A percentile compares a stretch with the other conserved stretches of the same genome.
phyloP scores from a whole-genome alignment of 2,888 invertebrate genomes.

The Sinohyriopsis cumingii region DNA sequence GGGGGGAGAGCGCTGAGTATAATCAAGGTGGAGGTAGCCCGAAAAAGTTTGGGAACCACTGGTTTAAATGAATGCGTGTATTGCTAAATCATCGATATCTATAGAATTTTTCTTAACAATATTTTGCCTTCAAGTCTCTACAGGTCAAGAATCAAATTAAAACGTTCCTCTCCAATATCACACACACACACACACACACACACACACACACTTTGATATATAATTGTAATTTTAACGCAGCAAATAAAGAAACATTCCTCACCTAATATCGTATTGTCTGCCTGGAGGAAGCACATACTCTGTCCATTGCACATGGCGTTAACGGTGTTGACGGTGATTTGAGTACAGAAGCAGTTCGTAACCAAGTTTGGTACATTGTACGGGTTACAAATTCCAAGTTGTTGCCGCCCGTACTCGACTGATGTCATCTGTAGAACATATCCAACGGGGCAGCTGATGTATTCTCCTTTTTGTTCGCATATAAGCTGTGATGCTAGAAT shows the following conservation, averaged over 20 bases:
- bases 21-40: no score
- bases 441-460: constrained; percentile 22
- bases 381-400: constrained; percentile 30
- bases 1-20: no score
- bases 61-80: no score
- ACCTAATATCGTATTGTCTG: constrained; percentile 35
- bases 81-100: no score
- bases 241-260: not conserved
- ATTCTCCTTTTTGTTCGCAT: constrained; percentile 33
- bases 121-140: no score
- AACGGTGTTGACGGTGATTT: constrained; percentile 19
- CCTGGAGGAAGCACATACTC: constrained; percentile 24
- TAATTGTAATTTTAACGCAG: no score
- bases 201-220: no score
- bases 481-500: constrained; percentile 36
- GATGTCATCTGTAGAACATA: constrained; percentile 17
- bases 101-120: no score
- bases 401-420: constrained; percentile 28
- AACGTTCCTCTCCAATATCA: no score
- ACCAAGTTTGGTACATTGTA: constrained; percentile 25
- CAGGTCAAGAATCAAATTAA: no score
- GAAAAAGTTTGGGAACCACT: no score
- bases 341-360: constrained; percentile 27
- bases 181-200: no score
- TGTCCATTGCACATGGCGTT: constrained; percentile 18